Evolutionary conservation across 2,113 vertebrate genomes (phyloP).

Genomic region (Lipophrys pholis): DNA sequence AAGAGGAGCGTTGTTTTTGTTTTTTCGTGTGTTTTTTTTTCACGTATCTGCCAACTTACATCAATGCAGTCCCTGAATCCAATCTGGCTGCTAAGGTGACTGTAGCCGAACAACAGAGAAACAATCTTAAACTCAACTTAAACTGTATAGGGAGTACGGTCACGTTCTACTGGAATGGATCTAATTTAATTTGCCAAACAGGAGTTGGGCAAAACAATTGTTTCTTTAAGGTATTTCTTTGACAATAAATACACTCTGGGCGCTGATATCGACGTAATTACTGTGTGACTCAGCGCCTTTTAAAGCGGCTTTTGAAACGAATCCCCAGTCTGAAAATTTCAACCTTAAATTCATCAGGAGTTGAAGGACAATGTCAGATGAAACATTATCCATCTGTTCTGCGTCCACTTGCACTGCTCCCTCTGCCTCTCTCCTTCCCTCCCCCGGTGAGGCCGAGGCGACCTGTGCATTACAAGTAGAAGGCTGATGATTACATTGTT

Average conservation of each 20-base stretch:
- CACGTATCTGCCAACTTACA: slow-evolving; percentile 63
- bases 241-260: slow-evolving; percentile 19
- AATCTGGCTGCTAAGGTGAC: slow-evolving; percentile 57
- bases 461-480: slow-evolving; percentile 79
- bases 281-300: slow-evolving; percentile 7
- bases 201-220: slow-evolving; percentile 50
- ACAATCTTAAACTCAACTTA: slow-evolving; percentile 44
- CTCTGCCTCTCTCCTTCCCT: slow-evolving; percentile 42
- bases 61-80: slow-evolving; percentile 59
- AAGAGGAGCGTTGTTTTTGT: slow-evolving; percentile 49
- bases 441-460: slow-evolving; percentile 66
- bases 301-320: slow-evolving; percentile 34
- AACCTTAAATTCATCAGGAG: slow-evolving; percentile 66
- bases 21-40: slow-evolving; percentile 19
- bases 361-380: slow-evolving; percentile 78
- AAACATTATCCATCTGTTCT: slow-evolving; percentile 80
- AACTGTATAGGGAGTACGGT: slow-evolving; percentile 20
- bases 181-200: slow-evolving; percentile 46
- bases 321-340: slow-evolving; percentile 49
- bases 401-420: slow-evolving; percentile 59
- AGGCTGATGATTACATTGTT: slow-evolving; percentile 81
- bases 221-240: slow-evolving; percentile 26
- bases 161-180: slow-evolving; percentile 32
- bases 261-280: slow-evolving; percentile 34
- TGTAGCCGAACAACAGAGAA: slow-evolving; percentile 59